phyloP scores from a whole-genome alignment of 2,797 vertebrate genomes.

The Peromyscus melanophrys region DNA sequence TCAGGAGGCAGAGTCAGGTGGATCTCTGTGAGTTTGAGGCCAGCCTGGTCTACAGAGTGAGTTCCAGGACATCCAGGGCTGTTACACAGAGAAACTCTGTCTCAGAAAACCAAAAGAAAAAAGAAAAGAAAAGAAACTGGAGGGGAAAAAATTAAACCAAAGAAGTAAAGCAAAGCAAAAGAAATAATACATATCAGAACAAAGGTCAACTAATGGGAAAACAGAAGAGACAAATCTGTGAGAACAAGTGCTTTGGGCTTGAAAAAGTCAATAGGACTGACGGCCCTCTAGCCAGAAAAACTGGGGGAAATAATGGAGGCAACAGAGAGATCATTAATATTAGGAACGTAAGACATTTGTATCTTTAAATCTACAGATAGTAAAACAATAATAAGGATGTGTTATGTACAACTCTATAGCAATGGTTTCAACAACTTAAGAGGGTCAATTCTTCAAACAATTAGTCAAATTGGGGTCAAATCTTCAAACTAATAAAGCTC shows the following conservation, averaged over 20 bases:
- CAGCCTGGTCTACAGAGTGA: too few species aligned
- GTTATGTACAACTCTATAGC: not conserved
- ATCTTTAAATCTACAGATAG: slow-evolving; percentile 2
- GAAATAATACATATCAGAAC: slow-evolving; percentile 3
- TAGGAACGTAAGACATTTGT: not conserved
- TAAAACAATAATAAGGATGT: slow-evolving; percentile 20
- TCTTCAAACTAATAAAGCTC: slow-evolving; percentile 17
- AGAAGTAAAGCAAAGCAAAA: slow-evolving; percentile 27
- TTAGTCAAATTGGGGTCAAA: too few species aligned
- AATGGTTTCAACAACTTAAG: slow-evolving; percentile 55
- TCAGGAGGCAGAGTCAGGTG: too few species aligned
- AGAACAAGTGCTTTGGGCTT: slow-evolving; percentile 11
- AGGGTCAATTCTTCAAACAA: slow-evolving; percentile 8
- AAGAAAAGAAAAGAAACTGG: not conserved
- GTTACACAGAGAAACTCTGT: too few species aligned
- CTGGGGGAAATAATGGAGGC: not conserved
- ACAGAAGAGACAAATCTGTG: not conserved
- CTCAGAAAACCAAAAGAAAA: too few species aligned
- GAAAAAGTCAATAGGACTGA: slow-evolving; percentile 32
- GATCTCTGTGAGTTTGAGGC: too few species aligned
- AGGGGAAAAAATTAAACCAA: not conserved
- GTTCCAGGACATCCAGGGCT: too few species aligned
- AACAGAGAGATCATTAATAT: not conserved
- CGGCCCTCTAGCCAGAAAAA: not conserved
- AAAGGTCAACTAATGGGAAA: slow-evolving; percentile 35